phyloP scores from a whole-genome alignment of 92 coral and sea anemone genomes.

The Parazoanthus swiftii region DNA sequence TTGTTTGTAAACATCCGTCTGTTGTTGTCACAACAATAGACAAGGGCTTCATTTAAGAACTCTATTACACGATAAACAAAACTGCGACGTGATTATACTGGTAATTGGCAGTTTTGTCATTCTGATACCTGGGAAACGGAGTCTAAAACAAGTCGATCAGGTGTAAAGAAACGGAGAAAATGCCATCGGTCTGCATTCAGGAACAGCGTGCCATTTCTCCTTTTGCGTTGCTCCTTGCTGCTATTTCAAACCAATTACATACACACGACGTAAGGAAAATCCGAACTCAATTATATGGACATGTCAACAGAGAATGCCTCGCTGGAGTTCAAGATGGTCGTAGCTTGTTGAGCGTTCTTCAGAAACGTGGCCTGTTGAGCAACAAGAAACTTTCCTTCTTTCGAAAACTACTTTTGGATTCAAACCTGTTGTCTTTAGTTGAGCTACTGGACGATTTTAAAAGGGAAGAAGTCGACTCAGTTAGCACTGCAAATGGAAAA shows the following conservation, averaged over 20 bases:
- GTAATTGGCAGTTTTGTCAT: neutral
- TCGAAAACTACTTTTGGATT: slow-evolving; percentile 70
- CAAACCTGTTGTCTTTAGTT: slow-evolving; percentile 55
- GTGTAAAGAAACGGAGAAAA: neutral
- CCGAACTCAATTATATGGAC: slow-evolving; percentile 81
- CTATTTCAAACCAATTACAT: slow-evolving; percentile 70
- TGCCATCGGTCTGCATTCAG: slow-evolving; percentile 37
- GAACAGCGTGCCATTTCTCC: slow-evolving; percentile 52
- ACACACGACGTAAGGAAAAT: slow-evolving; percentile 66
- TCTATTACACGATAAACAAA: neutral
- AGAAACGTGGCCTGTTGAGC: slow-evolving; percentile 74
- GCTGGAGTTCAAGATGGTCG: slow-evolving; percentile 63
- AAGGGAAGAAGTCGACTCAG: neutral
- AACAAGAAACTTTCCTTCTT: slow-evolving; percentile 78
- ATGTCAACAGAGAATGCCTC: slow-evolving; percentile 78
- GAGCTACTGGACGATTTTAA: slow-evolving; percentile 81
- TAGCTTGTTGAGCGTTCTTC: slow-evolving; percentile 68
- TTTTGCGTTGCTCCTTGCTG: slow-evolving; percentile 63
- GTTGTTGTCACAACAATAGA: slow-evolving; percentile 31
- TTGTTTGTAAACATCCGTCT: slow-evolving; percentile 8
- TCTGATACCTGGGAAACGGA: slow-evolving; percentile 15
- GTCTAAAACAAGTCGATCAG: neutral
- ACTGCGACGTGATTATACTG: neutral
- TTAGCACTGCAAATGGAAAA: neutral
- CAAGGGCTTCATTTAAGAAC: neutral